Percentiles rank a stretch among this genome's conserved stretches.
These are phyloP conservation scores for Daboia siamensis DNA, from an alignment of 2,113 vertebrate species.

Conservation along the genomic window DNA sequence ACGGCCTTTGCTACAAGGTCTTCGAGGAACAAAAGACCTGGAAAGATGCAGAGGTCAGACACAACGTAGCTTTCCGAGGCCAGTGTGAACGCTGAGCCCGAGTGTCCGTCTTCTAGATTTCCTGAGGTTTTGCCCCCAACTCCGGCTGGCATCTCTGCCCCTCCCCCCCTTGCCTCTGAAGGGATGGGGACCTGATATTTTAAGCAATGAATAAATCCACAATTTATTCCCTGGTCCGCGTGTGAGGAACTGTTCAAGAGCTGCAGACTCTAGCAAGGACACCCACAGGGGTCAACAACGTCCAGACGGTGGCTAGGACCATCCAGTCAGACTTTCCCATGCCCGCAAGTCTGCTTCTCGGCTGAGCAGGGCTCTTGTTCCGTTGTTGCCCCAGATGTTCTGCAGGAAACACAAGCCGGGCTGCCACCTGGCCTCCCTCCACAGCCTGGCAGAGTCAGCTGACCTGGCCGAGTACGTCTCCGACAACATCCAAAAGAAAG, in stretches of 20 bases:
- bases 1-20: background rate
- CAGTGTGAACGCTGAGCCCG: background rate
- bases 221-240: background rate
- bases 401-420: too few relatives aligned
- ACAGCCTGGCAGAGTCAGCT: too few relatives aligned
- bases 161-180: background rate
- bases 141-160: background rate
- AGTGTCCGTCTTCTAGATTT: background rate
- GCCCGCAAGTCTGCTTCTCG: too few relatives aligned
- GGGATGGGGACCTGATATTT: background rate
- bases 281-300: background rate
- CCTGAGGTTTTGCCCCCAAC: background rate
- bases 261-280: background rate
- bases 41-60: background rate
- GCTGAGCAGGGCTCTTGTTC: too few relatives aligned
- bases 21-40: fast-evolving
- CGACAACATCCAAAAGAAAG: background rate
- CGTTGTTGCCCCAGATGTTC: too few relatives aligned
- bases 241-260: background rate
- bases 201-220: background rate
- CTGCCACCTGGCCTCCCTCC: too few relatives aligned
- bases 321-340: too few relatives aligned
- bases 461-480: background rate
- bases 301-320: background rate
- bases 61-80: background rate